phyloP scores from a whole-genome alignment of 2,888 invertebrate species.

The Thysanoteuthis rhombus region DNA sequence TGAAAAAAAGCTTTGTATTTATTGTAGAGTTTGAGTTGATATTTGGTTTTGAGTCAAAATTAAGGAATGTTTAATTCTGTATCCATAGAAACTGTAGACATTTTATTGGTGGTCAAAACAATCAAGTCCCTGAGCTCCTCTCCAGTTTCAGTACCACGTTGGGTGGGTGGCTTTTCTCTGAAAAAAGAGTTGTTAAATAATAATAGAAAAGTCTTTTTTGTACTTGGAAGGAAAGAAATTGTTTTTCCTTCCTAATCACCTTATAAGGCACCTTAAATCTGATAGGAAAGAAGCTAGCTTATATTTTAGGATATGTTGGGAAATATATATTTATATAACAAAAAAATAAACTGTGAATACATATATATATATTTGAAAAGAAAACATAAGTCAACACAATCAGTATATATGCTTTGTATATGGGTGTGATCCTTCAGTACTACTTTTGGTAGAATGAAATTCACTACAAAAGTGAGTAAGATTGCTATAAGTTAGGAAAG shows the following conservation, averaged over 20 bases:
- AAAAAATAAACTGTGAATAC: too few relatives aligned
- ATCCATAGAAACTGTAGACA: not conserved
- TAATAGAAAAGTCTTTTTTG: too few relatives aligned
- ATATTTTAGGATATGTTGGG: not conserved
- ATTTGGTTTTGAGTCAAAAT: too few relatives aligned
- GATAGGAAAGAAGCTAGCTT: not conserved
- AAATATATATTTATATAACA: too few relatives aligned
- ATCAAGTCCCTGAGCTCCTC: not conserved
- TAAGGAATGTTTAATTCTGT: not conserved
- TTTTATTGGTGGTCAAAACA: not conserved
- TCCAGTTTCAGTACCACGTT: not conserved
- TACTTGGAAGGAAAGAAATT: not conserved
- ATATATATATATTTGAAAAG: too few relatives aligned
- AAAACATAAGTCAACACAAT: not conserved
- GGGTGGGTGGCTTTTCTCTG: too few relatives aligned
- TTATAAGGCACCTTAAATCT: not conserved
- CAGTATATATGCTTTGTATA: not conserved
- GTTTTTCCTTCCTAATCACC: not conserved
- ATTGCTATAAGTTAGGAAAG: too few relatives aligned
- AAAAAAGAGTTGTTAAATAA: too few relatives aligned
- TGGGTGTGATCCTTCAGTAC: not conserved
- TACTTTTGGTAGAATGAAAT: not conserved
- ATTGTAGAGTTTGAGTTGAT: not conserved
- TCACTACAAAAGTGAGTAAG: not conserved
- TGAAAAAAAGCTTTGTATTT: not conserved